Base-by-base conservation (phyloP, 2,888 invertebrate genomes). In the Sphaeridia pumilis region DNA sequence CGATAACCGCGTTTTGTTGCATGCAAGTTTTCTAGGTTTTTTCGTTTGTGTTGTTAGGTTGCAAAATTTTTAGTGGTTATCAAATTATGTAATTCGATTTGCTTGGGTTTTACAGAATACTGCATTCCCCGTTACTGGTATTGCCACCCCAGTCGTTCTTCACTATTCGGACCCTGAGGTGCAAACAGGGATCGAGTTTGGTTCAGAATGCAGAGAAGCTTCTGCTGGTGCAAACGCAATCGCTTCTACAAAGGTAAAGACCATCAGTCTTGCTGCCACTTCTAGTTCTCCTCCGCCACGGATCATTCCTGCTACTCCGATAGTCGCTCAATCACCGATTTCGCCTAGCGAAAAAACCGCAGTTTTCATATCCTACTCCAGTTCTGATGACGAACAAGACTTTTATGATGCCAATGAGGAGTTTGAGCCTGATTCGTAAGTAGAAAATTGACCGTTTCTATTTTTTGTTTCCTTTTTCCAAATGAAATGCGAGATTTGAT, bases 371-470 rank as follows among this genome's bases (percentile, higher is more conserved):
- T 94, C 94, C 1, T 95, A 94, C 72, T 95, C 94, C n/a, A 94
- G 93, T 67, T 93, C 93, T 27, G 76, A 77, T 52, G 94, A 95
- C 54, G 89, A 90, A 72, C n/a, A n/a, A n/a, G 70, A 71, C 58
- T 90, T 87, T 73, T 95, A 81, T 70, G 95, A 95, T 74, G 90
- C 89, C 4, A 83, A 87, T 65, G 89, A 88, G 68, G 83, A 73
- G 51, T 59, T 65, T 36, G 58, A 54, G 26, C 48, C 34, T 41
- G 57, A 42, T 28, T 28, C 49, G 49, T 49, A 42, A 43, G 49
- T 27, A n/a, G n/a, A n/a, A n/a, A n/a, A n/a, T n/a, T n/a, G n/a
- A n/a, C n/a, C n/a, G n/a, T n/a, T n/a, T n/a, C n/a, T n/a, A n/a
- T n/a, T n/a, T n/a, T n/a, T n/a, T n/a, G n/a, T n/a, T n/a, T n/a